These are phyloP conservation scores for Lasioglossum zephyrum DNA, from an alignment of 2,888 invertebrate species.

Conservation along the genomic window DNA sequence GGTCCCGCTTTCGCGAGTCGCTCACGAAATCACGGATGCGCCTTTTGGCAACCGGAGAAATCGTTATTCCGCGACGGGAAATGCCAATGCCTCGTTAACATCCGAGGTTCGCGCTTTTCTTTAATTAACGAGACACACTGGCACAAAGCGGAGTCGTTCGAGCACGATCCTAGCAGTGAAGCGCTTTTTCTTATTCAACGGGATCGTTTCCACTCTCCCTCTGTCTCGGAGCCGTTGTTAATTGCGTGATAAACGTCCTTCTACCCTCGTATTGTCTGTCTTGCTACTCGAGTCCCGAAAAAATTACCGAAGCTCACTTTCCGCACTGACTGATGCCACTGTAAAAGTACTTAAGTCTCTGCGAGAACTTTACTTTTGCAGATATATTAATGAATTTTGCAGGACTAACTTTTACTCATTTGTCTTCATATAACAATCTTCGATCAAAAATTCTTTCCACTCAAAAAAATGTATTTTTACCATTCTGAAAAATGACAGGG, in stretches of 20 bases:
- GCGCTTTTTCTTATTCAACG: neutral
- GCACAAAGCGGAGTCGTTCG: neutral
- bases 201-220: neutral
- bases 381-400: neutral
- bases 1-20: slow-evolving; percentile 19
- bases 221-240: neutral
- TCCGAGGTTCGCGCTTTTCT: neutral
- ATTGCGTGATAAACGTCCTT: neutral
- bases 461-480: too few species aligned
- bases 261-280: neutral
- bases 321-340: neutral
- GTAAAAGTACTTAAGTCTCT: neutral
- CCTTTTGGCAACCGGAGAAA: slow-evolving; percentile 39
- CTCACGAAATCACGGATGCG: slow-evolving; percentile 24
- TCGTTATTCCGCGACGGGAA: slow-evolving; percentile 22
- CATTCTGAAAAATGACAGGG: too few species aligned
- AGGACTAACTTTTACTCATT: neutral
- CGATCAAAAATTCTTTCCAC: neutral
- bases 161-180: neutral
- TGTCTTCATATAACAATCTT: neutral
- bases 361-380: neutral
- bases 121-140: neutral
- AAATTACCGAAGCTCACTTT: neutral
- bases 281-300: neutral
- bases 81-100: slow-evolving; percentile 28